phyloP scores from a whole-genome alignment of 2,888 invertebrate genomes.

The Lochmaea capreae region DNA sequence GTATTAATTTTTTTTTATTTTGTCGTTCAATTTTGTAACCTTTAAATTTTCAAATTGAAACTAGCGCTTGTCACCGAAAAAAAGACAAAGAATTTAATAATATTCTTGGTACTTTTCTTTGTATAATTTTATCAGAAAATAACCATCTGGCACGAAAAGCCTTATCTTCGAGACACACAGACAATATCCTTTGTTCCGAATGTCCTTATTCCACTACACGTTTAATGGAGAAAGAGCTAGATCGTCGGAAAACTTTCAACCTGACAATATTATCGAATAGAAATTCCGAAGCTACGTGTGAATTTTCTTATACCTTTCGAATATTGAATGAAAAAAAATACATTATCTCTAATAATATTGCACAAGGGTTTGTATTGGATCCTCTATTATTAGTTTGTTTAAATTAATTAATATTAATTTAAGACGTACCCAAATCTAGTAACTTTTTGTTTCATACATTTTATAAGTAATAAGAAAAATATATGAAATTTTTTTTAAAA shows the following conservation, averaged over 20 bases:
- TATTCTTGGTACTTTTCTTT: neutral
- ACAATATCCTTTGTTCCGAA: neutral
- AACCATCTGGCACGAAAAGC: neutral
- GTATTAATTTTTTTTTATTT: no score
- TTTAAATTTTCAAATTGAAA: no score
- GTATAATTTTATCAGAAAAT: neutral
- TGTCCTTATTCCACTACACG: neutral
- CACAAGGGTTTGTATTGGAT: no score
- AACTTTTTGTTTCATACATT: no score
- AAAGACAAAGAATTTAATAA: constrained; percentile 6
- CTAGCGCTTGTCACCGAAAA: neutral
- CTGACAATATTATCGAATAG: neutral
- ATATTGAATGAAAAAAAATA: no score
- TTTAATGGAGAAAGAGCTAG: neutral
- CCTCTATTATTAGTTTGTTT: no score
- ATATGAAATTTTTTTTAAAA: no score
- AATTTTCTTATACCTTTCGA: neutral
- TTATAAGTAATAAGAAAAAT: no score
- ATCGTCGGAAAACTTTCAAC: neutral
- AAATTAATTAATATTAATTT: no score
- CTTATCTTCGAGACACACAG: neutral
- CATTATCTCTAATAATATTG: no score
- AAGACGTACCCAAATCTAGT: no score
- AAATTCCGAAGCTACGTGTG: neutral
- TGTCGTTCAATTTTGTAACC: no score